Conservation (phyloP, 2,113 vertebrate species). For the Notiomystis cincta region DNA sequence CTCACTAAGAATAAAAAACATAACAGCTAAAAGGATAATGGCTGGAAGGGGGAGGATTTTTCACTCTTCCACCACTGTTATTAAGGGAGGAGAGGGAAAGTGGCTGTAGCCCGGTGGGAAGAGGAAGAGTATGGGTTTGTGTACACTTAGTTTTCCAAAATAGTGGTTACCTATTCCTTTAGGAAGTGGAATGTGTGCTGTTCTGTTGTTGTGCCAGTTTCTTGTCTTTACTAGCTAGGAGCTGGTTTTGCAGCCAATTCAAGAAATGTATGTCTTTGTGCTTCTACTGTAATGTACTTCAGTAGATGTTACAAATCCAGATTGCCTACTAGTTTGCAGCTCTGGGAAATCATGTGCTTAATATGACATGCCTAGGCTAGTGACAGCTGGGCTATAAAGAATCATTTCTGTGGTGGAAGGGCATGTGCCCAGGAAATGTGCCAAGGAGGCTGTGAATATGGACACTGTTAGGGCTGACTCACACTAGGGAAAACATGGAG, state of each 20-base stretch:
- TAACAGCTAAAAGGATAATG: neutral
- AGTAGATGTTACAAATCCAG: neutral
- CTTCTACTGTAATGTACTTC: neutral
- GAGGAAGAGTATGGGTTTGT: neutral
- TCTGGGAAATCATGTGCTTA: neutral
- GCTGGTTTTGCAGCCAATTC: neutral
- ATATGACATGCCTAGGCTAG: neutral
- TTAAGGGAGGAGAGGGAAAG: neutral
- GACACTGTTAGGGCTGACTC: constrained; percentile 26
- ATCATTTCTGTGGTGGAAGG: neutral
- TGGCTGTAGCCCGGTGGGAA: neutral
- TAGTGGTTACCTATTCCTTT: neutral
- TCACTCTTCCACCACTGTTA: neutral
- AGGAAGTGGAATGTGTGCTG: neutral
- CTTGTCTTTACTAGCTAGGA: neutral
- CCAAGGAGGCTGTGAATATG: neutral
- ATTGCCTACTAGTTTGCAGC: neutral
- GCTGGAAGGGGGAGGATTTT: neutral
- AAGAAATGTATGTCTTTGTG: neutral
- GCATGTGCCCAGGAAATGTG: neutral
- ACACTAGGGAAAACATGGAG: neutral
- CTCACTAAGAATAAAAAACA: neutral
- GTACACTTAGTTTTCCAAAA: neutral
- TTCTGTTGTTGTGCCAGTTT: neutral
- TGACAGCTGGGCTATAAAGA: neutral